A percentile compares a stretch with the other conserved stretches of the same genome.
These are phyloP conservation scores for Microchirus variegatus DNA, from an alignment of 2,797 vertebrate species.

Conservation along the genomic window DNA sequence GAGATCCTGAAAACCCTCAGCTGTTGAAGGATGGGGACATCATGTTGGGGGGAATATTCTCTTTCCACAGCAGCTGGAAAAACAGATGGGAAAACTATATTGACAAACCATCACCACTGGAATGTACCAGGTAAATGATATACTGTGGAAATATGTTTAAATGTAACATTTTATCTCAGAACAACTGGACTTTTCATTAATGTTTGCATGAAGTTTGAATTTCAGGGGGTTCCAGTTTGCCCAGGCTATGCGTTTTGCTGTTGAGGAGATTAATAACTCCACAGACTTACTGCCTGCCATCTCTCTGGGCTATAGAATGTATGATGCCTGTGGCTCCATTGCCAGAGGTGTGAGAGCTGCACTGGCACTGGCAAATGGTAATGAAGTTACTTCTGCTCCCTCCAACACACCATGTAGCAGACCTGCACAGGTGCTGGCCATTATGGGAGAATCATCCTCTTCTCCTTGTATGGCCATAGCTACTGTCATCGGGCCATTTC, in stretches of 20 bases:
- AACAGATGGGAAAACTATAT: conserved; percentile 53
- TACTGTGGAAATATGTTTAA: neutral
- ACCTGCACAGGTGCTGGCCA: conserved; percentile 69
- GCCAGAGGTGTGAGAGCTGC: conserved; percentile 62
- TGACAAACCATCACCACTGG: conserved; percentile 56
- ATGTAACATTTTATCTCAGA: neutral
- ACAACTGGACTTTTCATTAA: neutral
- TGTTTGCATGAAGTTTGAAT: conserved; percentile 64
- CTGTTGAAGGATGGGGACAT: conserved; percentile 75
- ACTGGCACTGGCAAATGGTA: conserved; percentile 68
- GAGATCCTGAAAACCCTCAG: conserved; percentile 61
- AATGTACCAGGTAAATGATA: conserved; percentile 74
- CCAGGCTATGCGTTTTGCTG: conserved; percentile 76
- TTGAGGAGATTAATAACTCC: conserved; percentile 80
- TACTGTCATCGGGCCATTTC: conserved; percentile 74
- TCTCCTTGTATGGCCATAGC: conserved; percentile 73
- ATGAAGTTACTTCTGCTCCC: conserved; percentile 28
- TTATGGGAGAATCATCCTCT: conserved; percentile 77
- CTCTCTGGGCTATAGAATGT: conserved; percentile 73
- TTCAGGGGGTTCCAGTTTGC: conserved; percentile 76
- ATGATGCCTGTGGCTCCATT: conserved; percentile 72
- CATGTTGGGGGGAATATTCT: conserved; percentile 75
- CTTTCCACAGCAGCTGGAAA: conserved; percentile 77
- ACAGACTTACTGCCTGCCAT: conserved; percentile 72
- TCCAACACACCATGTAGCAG: conserved; percentile 47